Base-by-base conservation (phyloP, 2,113 vertebrate species). In the Passer domesticus region DNA sequence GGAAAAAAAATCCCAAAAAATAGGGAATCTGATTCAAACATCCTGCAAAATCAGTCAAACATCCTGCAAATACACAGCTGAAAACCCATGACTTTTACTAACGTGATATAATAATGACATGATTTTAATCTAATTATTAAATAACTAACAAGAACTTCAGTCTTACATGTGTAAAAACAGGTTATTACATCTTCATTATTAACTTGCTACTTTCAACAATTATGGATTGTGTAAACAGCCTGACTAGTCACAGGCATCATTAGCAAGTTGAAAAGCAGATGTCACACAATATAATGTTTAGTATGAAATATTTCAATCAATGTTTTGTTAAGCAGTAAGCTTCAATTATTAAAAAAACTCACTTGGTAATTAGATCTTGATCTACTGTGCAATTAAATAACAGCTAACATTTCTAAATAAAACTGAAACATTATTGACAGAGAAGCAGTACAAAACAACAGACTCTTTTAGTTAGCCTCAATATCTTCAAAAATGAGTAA, bases 221-320 rank as follows among this genome's bases (percentile, higher is more conserved):
- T 60, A 75, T 0, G 75, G 52, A 44, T 62, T 82, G 44, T 68
- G 77, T 91, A 93, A 93, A 47, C n/a, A 88, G 20, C 50, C 63
- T 86, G 52, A 80, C 8, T 43, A 77, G 22, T 94, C 69, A 81
- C 30, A 72, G 44, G 15, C 60, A 52, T 89, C 58, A 89, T 96
- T 87, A 89, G 28, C 49, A 47, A 72, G 58, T 44, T 82, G 60
- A 87, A 93, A 94, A 94, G 85, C 59, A 94, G 73, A 58, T 94
- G n/a, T 14, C 30, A 13, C 35, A 25, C 46, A 64, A 50, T 83
- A 52, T 30, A 90, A 24, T 53, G 13, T 80, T 89, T 77, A 74
- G 59, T 55, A 87, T 89, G 17, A 84, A 90, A 64, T 75, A 83
- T 69, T 96, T 84, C 47, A 83, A 18, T 88, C n/a, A 39, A 39